These are phyloP conservation scores for Sinocyclocheilus anophthalmus DNA, from an alignment of 2,113 vertebrate genomes.

Conservation along the genomic window DNA sequence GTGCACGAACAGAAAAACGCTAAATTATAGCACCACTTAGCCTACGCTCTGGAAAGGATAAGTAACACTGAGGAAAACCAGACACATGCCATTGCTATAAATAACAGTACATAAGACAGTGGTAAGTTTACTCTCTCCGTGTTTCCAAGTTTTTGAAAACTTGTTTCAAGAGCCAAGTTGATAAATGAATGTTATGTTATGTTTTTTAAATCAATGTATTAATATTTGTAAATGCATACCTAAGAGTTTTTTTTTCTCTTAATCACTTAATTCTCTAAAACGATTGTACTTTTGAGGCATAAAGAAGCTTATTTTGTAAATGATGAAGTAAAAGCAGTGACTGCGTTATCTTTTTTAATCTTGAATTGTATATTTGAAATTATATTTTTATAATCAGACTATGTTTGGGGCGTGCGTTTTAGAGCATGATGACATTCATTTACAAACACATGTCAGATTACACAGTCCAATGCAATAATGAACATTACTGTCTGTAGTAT, in stretches of 20 bases:
- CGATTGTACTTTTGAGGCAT: not conserved
- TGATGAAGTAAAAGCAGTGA: not conserved
- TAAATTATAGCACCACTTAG: not conserved
- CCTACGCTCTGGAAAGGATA: not conserved
- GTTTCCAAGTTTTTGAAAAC: slow-evolving; percentile 6
- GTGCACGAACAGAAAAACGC: slow-evolving; percentile 4
- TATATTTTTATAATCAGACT: not conserved
- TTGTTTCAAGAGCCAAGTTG: not conserved
- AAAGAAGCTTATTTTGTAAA: not conserved
- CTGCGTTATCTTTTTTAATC: not conserved
- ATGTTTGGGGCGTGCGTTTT: not conserved
- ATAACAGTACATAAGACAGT: not conserved
- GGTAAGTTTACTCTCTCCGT: slow-evolving; percentile 33
- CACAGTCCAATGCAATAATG: not conserved
- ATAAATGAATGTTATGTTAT: not conserved
- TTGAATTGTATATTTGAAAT: not conserved
- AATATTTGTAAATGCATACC: not conserved
- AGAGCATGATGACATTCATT: not conserved
- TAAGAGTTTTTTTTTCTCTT: not conserved
- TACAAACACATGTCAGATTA: not conserved
- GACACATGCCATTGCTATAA: slow-evolving; percentile 17
- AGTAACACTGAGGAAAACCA: not conserved
- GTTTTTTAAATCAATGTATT: not conserved
- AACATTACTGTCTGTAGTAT: not conserved
- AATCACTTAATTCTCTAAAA: not conserved